Evolutionary conservation across 2,888 invertebrate species (phyloP), one percentile per base, ranked within the genome.

Genomic region (Dichetophora obliterata): DNA sequence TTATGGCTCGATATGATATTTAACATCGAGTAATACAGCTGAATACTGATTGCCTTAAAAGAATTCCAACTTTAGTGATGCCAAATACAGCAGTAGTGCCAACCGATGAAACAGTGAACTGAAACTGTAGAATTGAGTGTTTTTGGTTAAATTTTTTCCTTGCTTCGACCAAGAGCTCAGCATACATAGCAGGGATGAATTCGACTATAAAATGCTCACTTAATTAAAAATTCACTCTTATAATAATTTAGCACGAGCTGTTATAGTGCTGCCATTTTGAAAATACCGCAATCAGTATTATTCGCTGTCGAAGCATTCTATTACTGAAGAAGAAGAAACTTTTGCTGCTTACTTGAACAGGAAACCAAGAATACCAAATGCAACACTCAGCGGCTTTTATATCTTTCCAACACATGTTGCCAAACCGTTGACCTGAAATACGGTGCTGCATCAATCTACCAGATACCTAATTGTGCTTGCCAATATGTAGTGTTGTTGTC

Each of bases 121-220:
- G 50, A 68, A 68, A 68, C 11, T 24, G 68, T 68, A 50, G 16
- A 68, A 24, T 43, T 24, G 68, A 68, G 66, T 43, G 27, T 68
- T 68, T 68, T 68, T 68, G 68, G 68, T 68, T 68, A 68, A 68
- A 50, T 68, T 68, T 68, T 68, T 50, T 68, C 68, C 24, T 27
- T 68, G 50, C 50, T 16, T 6, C 27, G 16, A 68, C 22, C 27
- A 68, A 50, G 68, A 48, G 68, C 68, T 50, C 68, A 68, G 63
- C 22, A 50, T 50, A 16, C 0, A 24, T 50, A 50, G 68, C 50
- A 16, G 2, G n/a, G 27, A 27, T 34, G 48, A 50, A 14, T 68
- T 24, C 14, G 9, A 50, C 65, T 37, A 34, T 19, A 65, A n/a
- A 14, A 37, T 16, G 19, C 65, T 65, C 37, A 31, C 16, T 34